Evolutionary conservation across 1,140 invertebrate genomes (phyloP), one percentile per base, ranked within the genome.

Genomic region (Octopus sinensis): DNA sequence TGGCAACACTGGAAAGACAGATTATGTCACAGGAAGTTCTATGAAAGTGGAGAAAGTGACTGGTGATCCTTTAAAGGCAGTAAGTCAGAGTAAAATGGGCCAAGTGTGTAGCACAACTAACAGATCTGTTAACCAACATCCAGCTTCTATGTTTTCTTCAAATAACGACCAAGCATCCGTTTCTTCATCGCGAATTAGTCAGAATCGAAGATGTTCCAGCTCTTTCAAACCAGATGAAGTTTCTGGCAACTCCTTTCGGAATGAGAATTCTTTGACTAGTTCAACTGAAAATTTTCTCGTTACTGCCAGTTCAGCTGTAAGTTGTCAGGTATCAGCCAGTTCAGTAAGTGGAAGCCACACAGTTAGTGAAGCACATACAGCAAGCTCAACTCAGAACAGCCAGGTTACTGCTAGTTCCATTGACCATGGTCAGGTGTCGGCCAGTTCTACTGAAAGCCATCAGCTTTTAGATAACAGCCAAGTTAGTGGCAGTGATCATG

Each of bases 321-420:
- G 68, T 23, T n/a, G 68, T 73, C 68, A 73, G 30, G 68, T 73
- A 73, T 73, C 68, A 10, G 68, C 68, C 13, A 73, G 68, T 73
- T 73, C 68, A 6, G 68, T 23, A 13, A 73, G 68, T 73, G 68
- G 68, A 4, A 73, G 17, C 68, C 30, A 13, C 13, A 23, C 68
- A 13, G 5, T 23, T 17, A 73, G 68, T 17, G 17, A 13, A 6
- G 30, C 68, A 13, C 68, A 73, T 13, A 73, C 17, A n/a, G 9
- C 68, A 13, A 73, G 68, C 68, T 73, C 68, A n/a, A 73, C 68
- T 73, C 17, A 73, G 68, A 73, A 73, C 30, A 13, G 68, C 13
- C 68, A 73, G 13, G 68, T 73, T 13, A n/a, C 30, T 10, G 68
- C 68, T 73, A 9, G 68, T 73, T 73, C 68, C 6, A 13, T 73